Evolutionary conservation across 2,797 vertebrate species (phyloP).

Genomic region (Tachyglossus aculeatus): DNA sequence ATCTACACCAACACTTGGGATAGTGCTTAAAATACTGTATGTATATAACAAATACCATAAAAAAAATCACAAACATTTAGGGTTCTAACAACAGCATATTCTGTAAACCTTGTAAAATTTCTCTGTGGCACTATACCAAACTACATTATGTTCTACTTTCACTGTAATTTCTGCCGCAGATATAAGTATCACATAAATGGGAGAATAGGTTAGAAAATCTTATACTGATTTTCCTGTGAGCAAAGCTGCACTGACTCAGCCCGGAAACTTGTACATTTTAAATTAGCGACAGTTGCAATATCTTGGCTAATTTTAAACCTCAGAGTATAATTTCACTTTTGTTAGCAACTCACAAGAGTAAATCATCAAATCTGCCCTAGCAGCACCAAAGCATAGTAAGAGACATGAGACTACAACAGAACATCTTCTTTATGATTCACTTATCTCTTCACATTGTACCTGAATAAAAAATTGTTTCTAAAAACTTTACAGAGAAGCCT

Average conservation of each 20-base stretch:
- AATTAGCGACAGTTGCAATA: constrained; percentile 1
- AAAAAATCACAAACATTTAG: too few species aligned
- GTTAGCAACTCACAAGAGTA: neutral
- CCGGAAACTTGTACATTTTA: constrained; percentile 14
- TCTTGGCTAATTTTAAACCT: neutral
- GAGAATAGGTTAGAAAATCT: constrained; percentile 34
- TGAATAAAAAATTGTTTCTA: neutral
- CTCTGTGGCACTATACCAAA: too few species aligned
- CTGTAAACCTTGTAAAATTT: too few species aligned
- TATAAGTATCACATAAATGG: neutral
- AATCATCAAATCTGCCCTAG: neutral
- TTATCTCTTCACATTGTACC: constrained; percentile 6
- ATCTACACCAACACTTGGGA: too few species aligned
- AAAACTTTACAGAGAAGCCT: too few species aligned
- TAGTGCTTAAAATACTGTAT: too few species aligned
- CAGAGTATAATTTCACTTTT: neutral
- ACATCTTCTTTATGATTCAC: neutral
- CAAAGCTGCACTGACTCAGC: neutral
- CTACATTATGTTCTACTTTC: neutral
- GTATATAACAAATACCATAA: too few species aligned
- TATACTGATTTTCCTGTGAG: constrained; percentile 21
- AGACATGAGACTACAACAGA: neutral
- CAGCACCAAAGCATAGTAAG: neutral
- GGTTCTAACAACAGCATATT: too few species aligned
- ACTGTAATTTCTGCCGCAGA: neutral